phyloP scores from a whole-genome alignment of 2,797 vertebrate species.

The Diglossa cyanea region DNA sequence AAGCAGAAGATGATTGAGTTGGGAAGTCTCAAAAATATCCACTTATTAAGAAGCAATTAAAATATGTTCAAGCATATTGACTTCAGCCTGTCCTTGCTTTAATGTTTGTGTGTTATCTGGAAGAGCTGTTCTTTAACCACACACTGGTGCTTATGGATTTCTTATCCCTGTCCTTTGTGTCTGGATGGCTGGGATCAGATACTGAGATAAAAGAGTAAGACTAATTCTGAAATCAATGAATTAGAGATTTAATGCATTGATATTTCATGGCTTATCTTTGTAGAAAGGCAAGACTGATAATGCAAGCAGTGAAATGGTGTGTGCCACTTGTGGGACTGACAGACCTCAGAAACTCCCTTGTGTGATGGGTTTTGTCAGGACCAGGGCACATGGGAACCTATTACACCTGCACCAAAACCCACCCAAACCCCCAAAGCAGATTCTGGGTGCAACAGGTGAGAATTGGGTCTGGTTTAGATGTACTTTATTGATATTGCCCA shows the following conservation, averaged over 20 bases:
- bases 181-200: neutral
- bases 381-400: fast-evolving
- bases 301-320: neutral
- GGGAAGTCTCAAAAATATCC: neutral
- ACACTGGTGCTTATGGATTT: conserved; percentile 2
- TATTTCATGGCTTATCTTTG: conserved; percentile 5
- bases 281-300: neutral
- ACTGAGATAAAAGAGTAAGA: neutral
- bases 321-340: neutral
- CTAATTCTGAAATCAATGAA: conserved; percentile 40
- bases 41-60: conserved; percentile 22
- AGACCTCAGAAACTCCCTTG: neutral
- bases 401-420: neutral
- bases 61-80: neutral
- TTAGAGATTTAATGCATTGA: conserved; percentile 21
- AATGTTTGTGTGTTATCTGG: neutral
- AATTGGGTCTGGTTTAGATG: neutral
- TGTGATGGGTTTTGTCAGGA: neutral
- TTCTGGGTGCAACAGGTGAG: neutral
- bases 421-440: neutral
- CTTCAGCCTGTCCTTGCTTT: conserved; percentile 8
- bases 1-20: neutral
- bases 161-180: neutral
- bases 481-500: neutral
- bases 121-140: neutral